phyloP scores from a whole-genome alignment of 1,140 invertebrate species.

The Goniozus legneri region DNA sequence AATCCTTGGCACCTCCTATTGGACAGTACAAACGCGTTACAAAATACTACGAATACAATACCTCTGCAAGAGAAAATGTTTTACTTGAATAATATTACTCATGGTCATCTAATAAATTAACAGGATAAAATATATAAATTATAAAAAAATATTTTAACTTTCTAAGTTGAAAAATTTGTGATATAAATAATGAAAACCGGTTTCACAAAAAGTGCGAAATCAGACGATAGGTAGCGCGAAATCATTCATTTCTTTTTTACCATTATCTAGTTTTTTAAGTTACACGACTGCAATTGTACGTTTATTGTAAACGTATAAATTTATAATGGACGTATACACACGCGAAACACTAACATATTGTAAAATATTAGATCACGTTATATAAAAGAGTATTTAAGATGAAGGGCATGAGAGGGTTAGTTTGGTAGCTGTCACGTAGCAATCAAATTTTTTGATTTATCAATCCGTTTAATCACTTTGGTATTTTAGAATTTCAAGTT shows the following conservation, averaged over 20 bases:
- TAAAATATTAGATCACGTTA: conserved; percentile 20
- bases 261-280: conserved; percentile 18
- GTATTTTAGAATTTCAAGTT: too few relatives aligned
- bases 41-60: conserved; percentile 8
- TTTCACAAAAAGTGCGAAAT: conserved; percentile 7
- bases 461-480: too few relatives aligned
- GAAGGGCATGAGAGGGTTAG: conserved; percentile 22
- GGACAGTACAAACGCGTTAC: conserved; percentile 16
- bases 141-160: background rate
- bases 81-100: too few relatives aligned
- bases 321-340: too few relatives aligned
- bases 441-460: too few relatives aligned
- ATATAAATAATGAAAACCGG: conserved; percentile 16
- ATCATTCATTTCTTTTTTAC: too few relatives aligned
- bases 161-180: background rate
- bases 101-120: too few relatives aligned
- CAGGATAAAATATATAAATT: too few relatives aligned
- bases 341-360: conserved; percentile 16
- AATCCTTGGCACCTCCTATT: conserved; percentile 22
- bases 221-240: conserved; percentile 10
- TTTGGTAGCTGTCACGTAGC: conserved; percentile 28
- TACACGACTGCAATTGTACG: conserved; percentile 17
- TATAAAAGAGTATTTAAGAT: conserved; percentile 18
- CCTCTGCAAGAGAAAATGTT: too few relatives aligned
- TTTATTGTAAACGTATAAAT: conserved; percentile 11